phyloP scores from a whole-genome alignment of 2,888 invertebrate species.

The Tineola bisselliella region DNA sequence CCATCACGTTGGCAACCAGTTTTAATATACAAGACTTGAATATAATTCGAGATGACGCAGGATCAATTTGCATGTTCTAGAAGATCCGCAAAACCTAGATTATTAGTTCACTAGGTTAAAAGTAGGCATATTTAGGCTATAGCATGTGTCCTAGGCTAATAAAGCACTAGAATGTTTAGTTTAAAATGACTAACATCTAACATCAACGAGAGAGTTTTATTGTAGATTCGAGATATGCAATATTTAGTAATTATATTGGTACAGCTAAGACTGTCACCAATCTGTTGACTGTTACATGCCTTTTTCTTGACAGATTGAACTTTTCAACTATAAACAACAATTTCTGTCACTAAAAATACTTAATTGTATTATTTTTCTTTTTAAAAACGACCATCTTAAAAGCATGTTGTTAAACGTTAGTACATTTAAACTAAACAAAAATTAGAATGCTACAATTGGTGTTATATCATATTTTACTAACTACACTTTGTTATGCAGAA shows the following conservation, averaged over 20 bases:
- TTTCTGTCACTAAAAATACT: too few relatives aligned
- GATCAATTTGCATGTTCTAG: background rate
- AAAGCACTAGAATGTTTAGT: background rate
- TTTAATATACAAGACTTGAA: background rate
- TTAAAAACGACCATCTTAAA: too few relatives aligned
- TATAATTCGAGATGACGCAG: background rate
- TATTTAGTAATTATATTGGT: too few relatives aligned
- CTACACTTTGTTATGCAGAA: background rate
- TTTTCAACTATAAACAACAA: too few relatives aligned
- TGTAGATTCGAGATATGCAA: too few relatives aligned
- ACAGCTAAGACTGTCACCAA: too few relatives aligned
- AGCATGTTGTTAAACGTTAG: background rate
- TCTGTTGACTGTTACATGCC: too few relatives aligned
- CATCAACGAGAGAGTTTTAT: background rate
- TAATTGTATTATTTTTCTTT: too few relatives aligned
- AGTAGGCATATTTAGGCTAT: constrained; percentile 3
- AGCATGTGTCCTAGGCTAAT: background rate
- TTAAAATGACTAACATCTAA: background rate
- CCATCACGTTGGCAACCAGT: too few relatives aligned
- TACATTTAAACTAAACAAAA: background rate
- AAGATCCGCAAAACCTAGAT: background rate
- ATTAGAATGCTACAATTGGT: background rate
- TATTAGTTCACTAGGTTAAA: background rate
- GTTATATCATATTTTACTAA: background rate
- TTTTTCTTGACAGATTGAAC: too few relatives aligned